These are phyloP conservation scores for Pasiphila rectangulata DNA, from an alignment of 2,888 invertebrate genomes.

Conservation along the genomic window DNA sequence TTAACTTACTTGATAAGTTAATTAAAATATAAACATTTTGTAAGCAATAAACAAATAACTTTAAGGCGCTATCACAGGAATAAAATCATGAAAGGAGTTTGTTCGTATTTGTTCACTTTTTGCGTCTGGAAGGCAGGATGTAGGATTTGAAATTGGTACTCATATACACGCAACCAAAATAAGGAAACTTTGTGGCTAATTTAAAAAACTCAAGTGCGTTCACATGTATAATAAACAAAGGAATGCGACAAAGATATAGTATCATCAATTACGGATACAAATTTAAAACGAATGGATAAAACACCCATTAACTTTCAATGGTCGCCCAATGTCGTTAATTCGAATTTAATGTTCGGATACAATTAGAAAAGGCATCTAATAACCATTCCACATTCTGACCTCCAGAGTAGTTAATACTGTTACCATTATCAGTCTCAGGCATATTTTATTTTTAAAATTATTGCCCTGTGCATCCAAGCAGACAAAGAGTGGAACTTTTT, in stretches of 20 bases:
- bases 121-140: slow-evolving; percentile 36
- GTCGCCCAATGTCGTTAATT: slow-evolving; percentile 29
- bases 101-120: slow-evolving; percentile 30
- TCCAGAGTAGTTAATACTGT: slow-evolving; percentile 62
- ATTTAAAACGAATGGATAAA: slow-evolving; percentile 35
- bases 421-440: slow-evolving; percentile 67
- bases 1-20: slow-evolving; percentile 36
- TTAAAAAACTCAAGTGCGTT: not conserved
- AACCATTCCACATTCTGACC: slow-evolving; percentile 42
- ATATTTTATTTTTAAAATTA: slow-evolving; percentile 32
- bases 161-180: not conserved
- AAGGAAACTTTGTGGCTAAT: not conserved
- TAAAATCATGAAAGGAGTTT: slow-evolving; percentile 50
- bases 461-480: slow-evolving; percentile 13
- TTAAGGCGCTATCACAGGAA: slow-evolving; percentile 67
- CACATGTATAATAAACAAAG: slow-evolving; percentile 11
- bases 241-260: slow-evolving; percentile 29
- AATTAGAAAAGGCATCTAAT: slow-evolving; percentile 27
- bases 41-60: slow-evolving; percentile 36
- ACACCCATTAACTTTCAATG: slow-evolving; percentile 27
- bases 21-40: slow-evolving; percentile 34
- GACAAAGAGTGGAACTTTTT: slow-evolving; percentile 8
- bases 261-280: slow-evolving; percentile 28
- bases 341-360: slow-evolving; percentile 31
- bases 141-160: slow-evolving; percentile 15